phyloP scores from a whole-genome alignment of 92 coral and sea anemone genomes.

The Porites lobata region DNA sequence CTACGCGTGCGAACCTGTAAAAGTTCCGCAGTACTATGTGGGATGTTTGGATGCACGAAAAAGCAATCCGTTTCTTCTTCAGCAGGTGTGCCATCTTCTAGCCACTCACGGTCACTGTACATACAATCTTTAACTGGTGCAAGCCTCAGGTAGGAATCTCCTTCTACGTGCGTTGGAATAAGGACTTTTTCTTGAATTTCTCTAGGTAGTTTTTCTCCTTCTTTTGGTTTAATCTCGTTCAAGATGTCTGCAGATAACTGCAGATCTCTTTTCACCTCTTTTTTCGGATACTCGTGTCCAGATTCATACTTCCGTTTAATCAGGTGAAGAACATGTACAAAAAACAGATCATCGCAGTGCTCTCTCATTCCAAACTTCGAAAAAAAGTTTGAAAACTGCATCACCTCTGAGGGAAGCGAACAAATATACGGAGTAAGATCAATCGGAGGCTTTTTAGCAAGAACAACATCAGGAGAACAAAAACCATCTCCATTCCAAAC shows the following conservation, averaged over 20 bases:
- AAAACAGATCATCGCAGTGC: conserved; percentile 10
- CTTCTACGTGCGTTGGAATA: conserved; percentile 42
- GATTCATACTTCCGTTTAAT: conserved; percentile 47
- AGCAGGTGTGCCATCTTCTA: conserved; percentile 57
- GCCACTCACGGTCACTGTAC: conserved; percentile 59
- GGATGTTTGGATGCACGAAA: conserved; percentile 77
- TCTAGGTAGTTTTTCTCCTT: conserved; percentile 4
- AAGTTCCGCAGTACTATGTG: conserved; percentile 60
- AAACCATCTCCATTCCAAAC: conserved; percentile 75
- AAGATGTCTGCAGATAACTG: conserved; percentile 40
- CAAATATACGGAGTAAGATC: conserved; percentile 58
- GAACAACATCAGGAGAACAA: conserved; percentile 44
- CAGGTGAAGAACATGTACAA: conserved; percentile 26
- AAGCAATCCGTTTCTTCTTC: conserved; percentile 61
- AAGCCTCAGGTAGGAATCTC: no score
- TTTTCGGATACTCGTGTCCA: not conserved
- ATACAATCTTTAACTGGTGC: no score
- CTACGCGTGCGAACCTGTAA: no score
- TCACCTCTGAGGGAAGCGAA: conserved; percentile 54
- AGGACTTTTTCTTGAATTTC: conserved; percentile 57
- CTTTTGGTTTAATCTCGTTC: conserved; percentile 5
- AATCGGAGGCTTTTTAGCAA: conserved; percentile 9
- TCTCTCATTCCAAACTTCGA: conserved; percentile 50
- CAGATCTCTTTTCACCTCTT: conserved; percentile 53
- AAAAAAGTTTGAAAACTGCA: conserved; percentile 25